Evolutionary conservation across 1,140 invertebrate genomes (phyloP), one percentile per base, ranked within the genome.

Genomic region (Calephelis nemesis): DNA sequence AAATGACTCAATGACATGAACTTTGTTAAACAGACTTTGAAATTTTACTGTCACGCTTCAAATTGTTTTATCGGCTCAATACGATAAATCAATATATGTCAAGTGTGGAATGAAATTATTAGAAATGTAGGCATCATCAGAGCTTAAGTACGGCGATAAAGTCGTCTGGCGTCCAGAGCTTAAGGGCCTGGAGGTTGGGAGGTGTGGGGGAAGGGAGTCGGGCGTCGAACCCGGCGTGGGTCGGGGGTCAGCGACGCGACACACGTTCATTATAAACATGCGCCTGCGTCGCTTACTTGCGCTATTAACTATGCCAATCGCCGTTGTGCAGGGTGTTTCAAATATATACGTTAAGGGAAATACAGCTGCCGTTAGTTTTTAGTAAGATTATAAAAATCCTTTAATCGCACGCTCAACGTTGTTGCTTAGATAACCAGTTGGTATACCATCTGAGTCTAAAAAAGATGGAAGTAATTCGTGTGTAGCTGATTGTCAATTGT

Each of bases 191-290:
- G 71, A 64, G 68, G 65, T 63, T 58, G 74, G 62, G 68, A 40
- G 63, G 52, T 67, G 74, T 1, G 63, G 69, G 68, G 70, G 52
- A 76, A 68, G 74, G 47, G 49, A 62, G 69, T 70, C 77, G 84
- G 81, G 69, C 86, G 76, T 82, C 80, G 85, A 90, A 84, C 88
- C 75, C 78, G 62, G 83, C 83, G 83, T 84, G 86, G 86, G 88
- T 90, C 88, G 86, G 77, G 86, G 88, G 88, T 88, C 85, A 87
- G 79, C 80, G 72, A 76, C 79, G 81, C 83, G 84, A 87, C 84
- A 84, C 74, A 79, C 84, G 77, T 84, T 87, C 84, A 87, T 87
- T 87, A 87, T 80, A 77, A 19, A 78, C 76, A 72, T 82, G 82
- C 82, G 78, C 81, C 62, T 67, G 81, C 83, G 82, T 72, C 19